Evolutionary conservation across 2,797 vertebrate species (phyloP).

Genomic region (Clarias fuscus): DNA sequence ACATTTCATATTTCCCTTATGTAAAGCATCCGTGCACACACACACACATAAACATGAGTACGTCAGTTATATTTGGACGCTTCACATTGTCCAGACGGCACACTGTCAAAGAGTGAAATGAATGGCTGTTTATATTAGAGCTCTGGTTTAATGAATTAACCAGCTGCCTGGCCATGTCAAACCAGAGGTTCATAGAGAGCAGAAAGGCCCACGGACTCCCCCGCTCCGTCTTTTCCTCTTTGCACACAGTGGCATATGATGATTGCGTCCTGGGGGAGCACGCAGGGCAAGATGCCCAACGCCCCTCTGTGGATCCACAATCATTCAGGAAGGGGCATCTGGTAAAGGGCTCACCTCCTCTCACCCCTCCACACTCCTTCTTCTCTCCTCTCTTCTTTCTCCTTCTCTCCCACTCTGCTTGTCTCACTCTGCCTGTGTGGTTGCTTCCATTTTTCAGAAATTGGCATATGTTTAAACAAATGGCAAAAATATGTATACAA

Average conservation of each 20-base stretch:
- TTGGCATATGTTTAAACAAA: constrained; percentile 91
- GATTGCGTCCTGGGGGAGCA: constrained; percentile 89
- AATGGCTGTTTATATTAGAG: constrained; percentile 99
- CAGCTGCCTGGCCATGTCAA: constrained; percentile 89
- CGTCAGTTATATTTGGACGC: constrained; percentile 75
- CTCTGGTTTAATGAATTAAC: constrained; percentile 99
- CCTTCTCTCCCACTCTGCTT: background rate
- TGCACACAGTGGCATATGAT: constrained; percentile 73
- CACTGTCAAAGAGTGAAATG: constrained; percentile 91
- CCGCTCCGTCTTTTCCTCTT: constrained; percentile 41
- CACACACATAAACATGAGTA: constrained; percentile 50
- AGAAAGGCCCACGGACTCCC: constrained; percentile 68
- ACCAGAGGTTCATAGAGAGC: constrained; percentile 87
- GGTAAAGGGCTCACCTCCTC: constrained; percentile 73
- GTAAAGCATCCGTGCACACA: constrained; percentile 36
- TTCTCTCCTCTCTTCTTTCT: constrained; percentile 44
- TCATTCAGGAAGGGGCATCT: constrained; percentile 94
- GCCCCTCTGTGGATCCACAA: constrained; percentile 86
- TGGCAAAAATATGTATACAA: constrained; percentile 77
- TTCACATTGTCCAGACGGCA: constrained; percentile 97
- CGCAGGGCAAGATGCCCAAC: constrained; percentile 81
- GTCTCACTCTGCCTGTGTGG: constrained; percentile 75
- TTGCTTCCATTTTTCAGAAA: constrained; percentile 89
- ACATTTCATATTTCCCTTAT: constrained; percentile 57
- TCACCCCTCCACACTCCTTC: constrained; percentile 18